Evolutionary conservation across 2,888 invertebrate species (phyloP), one percentile per base, ranked within the genome.

Genomic region (Melieria crassipennis): DNA sequence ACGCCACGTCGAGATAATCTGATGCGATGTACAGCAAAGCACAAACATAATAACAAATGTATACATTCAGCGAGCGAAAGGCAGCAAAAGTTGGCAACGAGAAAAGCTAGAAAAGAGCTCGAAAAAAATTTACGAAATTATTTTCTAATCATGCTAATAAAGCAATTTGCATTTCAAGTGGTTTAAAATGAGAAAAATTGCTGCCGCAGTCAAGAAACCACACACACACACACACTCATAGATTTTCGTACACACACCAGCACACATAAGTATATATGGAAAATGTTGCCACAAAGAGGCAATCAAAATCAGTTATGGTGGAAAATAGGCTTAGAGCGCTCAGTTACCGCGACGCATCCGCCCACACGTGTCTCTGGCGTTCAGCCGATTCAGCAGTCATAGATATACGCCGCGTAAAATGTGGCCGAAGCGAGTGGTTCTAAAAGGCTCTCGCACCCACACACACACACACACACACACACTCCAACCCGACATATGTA

Each of bases 141-240:
- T 63, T 63, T 63, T 63, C 62, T 63, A 63, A 63, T 63, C 62
- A 47, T 13, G 62, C 62, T 63, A 63, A 63, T 48, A 63, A 63
- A 46, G 48, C 48, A 61, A 61, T 61, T 61, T 61, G 61, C 43
- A 61, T 61, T 61, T 42, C 61, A 61, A 61, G 61, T 61, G 61
- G 61, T 45, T 61, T 61, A 10, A 45, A 45, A 45, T 42, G 61
- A 42, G 58, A 58, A 58, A 42, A 13, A 58, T 58, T 58, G 42
- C 58, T 58, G 58, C 58, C 5, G 58, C 16, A 13, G 42, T 30
- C 30, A 10, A 13, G 10, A 16, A n/a, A 42, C 4, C 45, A 46
- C 61, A 11, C 9, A n/a, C 42, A 43, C 45, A 45, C 45, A 30
- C 16, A 16, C 16, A 16, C 1, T 9, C 45, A 30, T 30, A 30